These are phyloP conservation scores for Eumerus sabulonum DNA, from an alignment of 2,888 invertebrate species.

Conservation along the genomic window DNA sequence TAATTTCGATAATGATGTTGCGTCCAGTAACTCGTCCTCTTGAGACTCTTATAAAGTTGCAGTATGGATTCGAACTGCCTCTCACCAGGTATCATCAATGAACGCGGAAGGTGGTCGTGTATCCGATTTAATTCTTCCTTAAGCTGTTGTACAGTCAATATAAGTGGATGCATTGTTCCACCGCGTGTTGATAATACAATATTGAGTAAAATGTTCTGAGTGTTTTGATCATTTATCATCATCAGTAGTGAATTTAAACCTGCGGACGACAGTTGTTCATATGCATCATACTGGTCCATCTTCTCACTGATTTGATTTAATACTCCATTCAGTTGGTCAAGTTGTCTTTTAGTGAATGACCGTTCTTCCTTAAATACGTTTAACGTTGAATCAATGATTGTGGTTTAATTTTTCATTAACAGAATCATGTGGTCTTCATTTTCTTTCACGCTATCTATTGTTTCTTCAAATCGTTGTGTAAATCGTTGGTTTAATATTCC, in stretches of 20 bases:
- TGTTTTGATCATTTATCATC: constrained; percentile 13
- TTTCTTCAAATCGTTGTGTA: constrained; percentile 5
- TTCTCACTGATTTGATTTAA: background rate
- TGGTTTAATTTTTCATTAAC: constrained; percentile 10
- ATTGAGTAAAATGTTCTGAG: constrained; percentile 12
- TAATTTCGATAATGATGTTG: constrained; percentile 11
- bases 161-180: constrained; percentile 22
- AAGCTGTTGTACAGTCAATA: constrained; percentile 10
- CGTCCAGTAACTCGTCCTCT: constrained; percentile 9
- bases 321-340: background rate
- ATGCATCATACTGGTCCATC: background rate
- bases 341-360: background rate
- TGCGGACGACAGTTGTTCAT: background rate
- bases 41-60: constrained; percentile 2
- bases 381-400: constrained; percentile 7
- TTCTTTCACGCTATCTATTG: background rate
- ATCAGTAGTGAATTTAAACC: constrained; percentile 9
- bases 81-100: constrained; percentile 12
- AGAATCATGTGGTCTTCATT: constrained; percentile 7
- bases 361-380: constrained; percentile 22
- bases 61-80: constrained; percentile 14
- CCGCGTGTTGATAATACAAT: constrained; percentile 12
- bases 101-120: constrained; percentile 3
- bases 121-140: constrained; percentile 11
- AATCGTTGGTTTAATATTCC: constrained; percentile 17